These are phyloP conservation scores for Steromphala cineraria DNA, from an alignment of 2,888 invertebrate species.

Conservation along the genomic window DNA sequence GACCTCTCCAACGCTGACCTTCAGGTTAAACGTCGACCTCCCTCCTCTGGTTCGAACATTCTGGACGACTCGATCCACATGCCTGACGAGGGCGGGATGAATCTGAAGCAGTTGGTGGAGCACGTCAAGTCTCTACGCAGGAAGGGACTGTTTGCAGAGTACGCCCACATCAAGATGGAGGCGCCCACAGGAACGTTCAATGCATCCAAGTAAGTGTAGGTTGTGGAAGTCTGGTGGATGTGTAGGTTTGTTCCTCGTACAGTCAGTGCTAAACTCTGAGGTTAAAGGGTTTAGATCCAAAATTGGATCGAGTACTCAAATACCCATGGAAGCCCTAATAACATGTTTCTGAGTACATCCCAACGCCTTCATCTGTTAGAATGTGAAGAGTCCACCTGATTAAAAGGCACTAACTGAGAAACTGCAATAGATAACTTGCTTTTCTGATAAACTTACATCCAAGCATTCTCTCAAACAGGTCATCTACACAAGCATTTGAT, in stretches of 20 bases:
- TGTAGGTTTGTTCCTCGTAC: background rate
- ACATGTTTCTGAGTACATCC: too few relatives aligned
- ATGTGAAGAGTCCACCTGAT: too few relatives aligned
- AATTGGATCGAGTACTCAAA: too few relatives aligned
- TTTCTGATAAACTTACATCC: too few relatives aligned
- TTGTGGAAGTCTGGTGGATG: background rate
- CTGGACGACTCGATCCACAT: conserved; percentile 68
- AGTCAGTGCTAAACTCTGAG: background rate
- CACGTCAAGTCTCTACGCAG: conserved; percentile 86
- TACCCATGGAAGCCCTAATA: too few relatives aligned
- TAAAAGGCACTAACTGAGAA: too few relatives aligned
- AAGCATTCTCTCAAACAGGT: too few relatives aligned
- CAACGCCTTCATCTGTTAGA: too few relatives aligned
- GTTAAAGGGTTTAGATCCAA: too few relatives aligned
- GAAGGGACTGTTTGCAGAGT: conserved; percentile 89
- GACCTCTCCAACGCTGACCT: conserved; percentile 40
- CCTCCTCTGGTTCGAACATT: conserved; percentile 53
- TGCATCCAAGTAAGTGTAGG: conserved; percentile 84
- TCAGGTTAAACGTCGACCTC: conserved; percentile 64
- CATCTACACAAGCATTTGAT: too few relatives aligned
- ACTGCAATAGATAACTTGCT: too few relatives aligned
- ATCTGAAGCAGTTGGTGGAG: conserved; percentile 85
- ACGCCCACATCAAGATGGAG: conserved; percentile 89
- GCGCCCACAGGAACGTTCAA: conserved; percentile 92
- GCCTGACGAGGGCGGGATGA: conserved; percentile 76